Conservation (phyloP, 2,113 vertebrate genomes). For the Bujurquina vittata region DNA sequence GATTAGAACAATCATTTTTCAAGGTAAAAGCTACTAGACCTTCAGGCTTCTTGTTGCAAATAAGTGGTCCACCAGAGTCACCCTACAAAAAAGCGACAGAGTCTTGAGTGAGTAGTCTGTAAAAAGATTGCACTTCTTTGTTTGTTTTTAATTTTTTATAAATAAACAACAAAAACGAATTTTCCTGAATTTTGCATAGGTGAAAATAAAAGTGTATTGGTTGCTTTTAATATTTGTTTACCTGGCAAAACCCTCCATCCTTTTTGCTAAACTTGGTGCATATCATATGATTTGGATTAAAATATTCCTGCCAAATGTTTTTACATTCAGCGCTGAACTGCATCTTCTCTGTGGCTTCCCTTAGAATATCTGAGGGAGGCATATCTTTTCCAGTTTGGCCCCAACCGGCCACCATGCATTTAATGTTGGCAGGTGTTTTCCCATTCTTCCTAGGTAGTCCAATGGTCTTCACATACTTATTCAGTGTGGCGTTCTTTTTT, state of each 20-base stretch:
- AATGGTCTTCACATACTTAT: conserved; percentile 45
- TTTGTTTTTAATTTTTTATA: not conserved
- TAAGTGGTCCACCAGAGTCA: conserved; percentile 73
- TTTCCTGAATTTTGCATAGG: not conserved
- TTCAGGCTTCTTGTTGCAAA: conserved; percentile 53
- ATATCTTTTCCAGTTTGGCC: not conserved
- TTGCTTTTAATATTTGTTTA: conserved; percentile 27
- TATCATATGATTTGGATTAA: conserved; percentile 43
- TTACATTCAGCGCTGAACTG: conserved; percentile 36
- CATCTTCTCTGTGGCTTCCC: conserved; percentile 43
- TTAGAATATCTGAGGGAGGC: conserved; percentile 29
- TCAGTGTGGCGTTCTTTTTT: conserved; percentile 42
- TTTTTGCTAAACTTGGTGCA: conserved; percentile 63
- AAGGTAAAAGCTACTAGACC: conserved; percentile 39
- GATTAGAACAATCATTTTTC: not conserved
- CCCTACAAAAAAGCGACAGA: conserved; percentile 47
- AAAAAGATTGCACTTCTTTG: not conserved
- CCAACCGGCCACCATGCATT: conserved; percentile 72
- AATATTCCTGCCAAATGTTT: not conserved
- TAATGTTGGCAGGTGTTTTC: conserved; percentile 3
- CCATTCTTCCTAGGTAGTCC: conserved; percentile 39
- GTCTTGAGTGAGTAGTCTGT: not conserved
- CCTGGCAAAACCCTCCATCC: conserved; percentile 66
- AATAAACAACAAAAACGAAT: not conserved
- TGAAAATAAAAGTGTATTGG: not conserved